A percentile compares a stretch with the other conserved stretches of the same genome.
Evolutionary conservation across 2,113 vertebrate species (phyloP).

Genomic region (Anthoscopus minutus): DNA sequence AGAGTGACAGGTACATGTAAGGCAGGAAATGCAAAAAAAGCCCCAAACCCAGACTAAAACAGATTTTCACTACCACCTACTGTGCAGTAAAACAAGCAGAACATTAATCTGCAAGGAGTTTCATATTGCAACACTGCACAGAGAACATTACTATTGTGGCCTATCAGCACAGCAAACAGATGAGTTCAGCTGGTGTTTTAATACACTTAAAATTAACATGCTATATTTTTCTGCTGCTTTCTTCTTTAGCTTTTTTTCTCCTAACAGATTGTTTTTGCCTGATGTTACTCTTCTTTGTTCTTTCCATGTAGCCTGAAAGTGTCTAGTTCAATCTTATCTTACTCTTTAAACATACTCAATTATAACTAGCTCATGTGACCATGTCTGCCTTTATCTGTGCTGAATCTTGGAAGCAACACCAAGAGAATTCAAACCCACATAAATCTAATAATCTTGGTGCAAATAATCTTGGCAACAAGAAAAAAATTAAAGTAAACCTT

Average conservation of each 20-base stretch:
- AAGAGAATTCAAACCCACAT: neutral
- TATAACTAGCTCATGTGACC: neutral
- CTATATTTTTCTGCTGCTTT: neutral
- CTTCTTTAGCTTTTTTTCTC: accelerated
- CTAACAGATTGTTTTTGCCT: neutral
- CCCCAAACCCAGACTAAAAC: neutral
- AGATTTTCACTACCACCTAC: neutral
- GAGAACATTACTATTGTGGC: neutral
- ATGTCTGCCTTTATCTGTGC: neutral
- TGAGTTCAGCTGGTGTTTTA: neutral
- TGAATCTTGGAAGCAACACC: neutral
- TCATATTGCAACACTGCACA: neutral
- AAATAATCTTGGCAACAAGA: neutral
- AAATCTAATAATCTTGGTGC: neutral
- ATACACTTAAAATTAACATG: neutral
- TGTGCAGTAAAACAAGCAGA: neutral
- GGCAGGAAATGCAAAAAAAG: neutral
- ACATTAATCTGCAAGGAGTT: neutral
- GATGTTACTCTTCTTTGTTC: neutral
- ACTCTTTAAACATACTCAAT: neutral
- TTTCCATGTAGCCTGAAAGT: neutral
- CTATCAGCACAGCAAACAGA: neutral
- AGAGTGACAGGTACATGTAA: neutral
- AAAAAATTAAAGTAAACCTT: neutral
- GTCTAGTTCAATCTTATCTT: neutral